A percentile compares a stretch with the other conserved stretches of the same genome.
These are phyloP conservation scores for Python bivittatus DNA, from an alignment of 2,113 vertebrate genomes.

Conservation along the genomic window DNA sequence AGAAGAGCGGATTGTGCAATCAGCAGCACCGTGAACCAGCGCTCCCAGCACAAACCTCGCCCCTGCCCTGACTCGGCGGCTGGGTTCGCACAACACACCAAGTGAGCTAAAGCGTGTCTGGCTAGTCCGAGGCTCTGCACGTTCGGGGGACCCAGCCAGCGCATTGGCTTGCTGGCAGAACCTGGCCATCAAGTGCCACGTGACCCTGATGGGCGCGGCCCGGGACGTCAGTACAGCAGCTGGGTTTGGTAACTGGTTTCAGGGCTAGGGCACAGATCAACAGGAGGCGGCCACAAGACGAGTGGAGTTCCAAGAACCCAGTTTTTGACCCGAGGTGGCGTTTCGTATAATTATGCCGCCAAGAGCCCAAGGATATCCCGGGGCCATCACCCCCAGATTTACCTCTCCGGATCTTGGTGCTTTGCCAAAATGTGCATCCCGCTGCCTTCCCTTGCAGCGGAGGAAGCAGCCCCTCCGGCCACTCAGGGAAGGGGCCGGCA, in stretches of 20 bases:
- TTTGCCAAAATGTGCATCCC: not conserved
- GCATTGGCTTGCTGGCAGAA: not conserved
- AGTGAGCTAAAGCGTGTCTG: not conserved
- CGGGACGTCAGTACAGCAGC: not conserved
- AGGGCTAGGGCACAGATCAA: not conserved
- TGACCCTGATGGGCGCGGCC: not conserved
- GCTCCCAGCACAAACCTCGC: accelerated
- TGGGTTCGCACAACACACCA: not conserved
- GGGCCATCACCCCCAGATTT: not conserved
- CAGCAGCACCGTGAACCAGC: not conserved
- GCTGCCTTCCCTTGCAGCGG: not conserved
- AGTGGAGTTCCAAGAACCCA: not conserved
- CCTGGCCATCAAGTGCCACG: not conserved
- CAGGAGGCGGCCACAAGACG: not conserved
- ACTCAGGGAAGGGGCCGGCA: too few relatives aligned
- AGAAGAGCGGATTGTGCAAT: not conserved
- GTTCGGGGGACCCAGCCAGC: not conserved
- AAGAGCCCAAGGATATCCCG: not conserved
- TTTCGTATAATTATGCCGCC: not conserved
- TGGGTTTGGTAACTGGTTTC: not conserved
- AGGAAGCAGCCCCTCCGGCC: not conserved
- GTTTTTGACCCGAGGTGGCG: not conserved
- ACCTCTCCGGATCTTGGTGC: not conserved
- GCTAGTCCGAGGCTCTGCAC: not conserved
- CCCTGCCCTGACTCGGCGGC: not conserved